Evolutionary conservation across 2,888 invertebrate genomes (phyloP).

Genomic region (Phrixothrix hirtus): DNA sequence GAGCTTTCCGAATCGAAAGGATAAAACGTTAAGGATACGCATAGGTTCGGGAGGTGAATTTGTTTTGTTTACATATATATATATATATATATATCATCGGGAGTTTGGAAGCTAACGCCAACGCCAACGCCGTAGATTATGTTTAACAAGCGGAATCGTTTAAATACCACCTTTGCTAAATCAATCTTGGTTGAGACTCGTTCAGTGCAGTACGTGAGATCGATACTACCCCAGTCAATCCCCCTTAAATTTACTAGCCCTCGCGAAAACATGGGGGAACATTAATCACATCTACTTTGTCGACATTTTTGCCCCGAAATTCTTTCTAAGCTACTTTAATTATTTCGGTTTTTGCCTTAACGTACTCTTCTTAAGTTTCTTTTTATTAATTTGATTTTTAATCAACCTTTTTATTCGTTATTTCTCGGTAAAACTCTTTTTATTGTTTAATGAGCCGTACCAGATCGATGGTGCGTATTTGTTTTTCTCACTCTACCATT

Average conservation of each 20-base stretch:
- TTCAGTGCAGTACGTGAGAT: slow-evolving; percentile 31
- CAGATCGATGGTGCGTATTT: not conserved
- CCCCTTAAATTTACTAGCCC: slow-evolving; percentile 31
- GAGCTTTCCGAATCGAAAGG: too few relatives aligned
- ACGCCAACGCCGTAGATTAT: not conserved
- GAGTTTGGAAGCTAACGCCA: not conserved
- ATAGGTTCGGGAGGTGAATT: too few relatives aligned
- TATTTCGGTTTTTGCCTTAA: slow-evolving; percentile 11
- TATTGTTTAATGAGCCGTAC: not conserved
- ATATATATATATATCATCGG: too few relatives aligned
- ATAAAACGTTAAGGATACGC: too few relatives aligned
- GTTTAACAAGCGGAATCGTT: slow-evolving; percentile 13
- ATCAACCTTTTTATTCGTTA: too few relatives aligned
- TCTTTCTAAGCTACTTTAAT: slow-evolving; percentile 18
- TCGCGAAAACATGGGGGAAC: slow-evolving; percentile 32
- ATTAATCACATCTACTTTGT: slow-evolving; percentile 34
- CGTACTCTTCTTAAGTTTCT: not conserved
- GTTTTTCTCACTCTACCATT: too few relatives aligned
- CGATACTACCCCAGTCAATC: slow-evolving; percentile 31
- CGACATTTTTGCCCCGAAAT: slow-evolving; percentile 22
- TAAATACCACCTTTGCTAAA: slow-evolving; percentile 27
- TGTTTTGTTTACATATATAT: too few relatives aligned
- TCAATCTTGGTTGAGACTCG: slow-evolving; percentile 23
- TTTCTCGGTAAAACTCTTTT: too few relatives aligned
- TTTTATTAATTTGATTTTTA: slow-evolving; percentile 1